A percentile compares a stretch with the other conserved stretches of the same genome.
Evolutionary conservation across 2,888 invertebrate genomes (phyloP).

Genomic region (Tipula helvola): DNA sequence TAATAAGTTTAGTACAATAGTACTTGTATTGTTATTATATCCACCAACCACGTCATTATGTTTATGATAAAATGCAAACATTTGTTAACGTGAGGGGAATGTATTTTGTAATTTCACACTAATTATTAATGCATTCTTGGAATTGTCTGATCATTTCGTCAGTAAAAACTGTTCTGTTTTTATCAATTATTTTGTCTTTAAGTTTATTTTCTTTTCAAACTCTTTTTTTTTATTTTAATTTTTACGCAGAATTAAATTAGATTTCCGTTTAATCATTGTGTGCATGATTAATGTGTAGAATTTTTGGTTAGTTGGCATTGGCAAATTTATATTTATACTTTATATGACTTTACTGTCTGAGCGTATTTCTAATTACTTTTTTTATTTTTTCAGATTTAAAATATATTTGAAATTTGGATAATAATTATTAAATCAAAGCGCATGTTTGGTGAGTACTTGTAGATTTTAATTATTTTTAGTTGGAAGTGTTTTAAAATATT

Average conservation of each 20-base stretch:
- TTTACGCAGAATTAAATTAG: neutral
- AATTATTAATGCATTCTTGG: neutral
- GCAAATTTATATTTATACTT: neutral
- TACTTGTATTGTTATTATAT: neutral
- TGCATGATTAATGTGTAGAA: neutral
- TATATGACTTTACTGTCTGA: neutral
- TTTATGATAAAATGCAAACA: neutral
- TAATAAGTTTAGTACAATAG: neutral
- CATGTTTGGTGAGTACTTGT: neutral
- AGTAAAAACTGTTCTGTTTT: neutral
- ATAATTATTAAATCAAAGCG: neutral
- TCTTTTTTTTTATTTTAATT: neutral
- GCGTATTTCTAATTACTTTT: neutral
- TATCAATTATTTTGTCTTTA: neutral
- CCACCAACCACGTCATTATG: neutral
- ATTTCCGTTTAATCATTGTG: neutral
- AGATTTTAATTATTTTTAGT: neutral
- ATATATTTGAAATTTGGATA: neutral
- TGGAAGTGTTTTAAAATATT: no score
- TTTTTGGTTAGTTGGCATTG: neutral
- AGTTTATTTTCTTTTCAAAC: neutral
- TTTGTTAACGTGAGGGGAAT: neutral
- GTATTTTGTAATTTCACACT: neutral
- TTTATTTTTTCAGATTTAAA: neutral
- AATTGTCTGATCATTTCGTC: neutral